These are phyloP conservation scores for Speoplatyrhinus poulsoni DNA, from an alignment of 2,113 vertebrate species.

Conservation along the genomic window DNA sequence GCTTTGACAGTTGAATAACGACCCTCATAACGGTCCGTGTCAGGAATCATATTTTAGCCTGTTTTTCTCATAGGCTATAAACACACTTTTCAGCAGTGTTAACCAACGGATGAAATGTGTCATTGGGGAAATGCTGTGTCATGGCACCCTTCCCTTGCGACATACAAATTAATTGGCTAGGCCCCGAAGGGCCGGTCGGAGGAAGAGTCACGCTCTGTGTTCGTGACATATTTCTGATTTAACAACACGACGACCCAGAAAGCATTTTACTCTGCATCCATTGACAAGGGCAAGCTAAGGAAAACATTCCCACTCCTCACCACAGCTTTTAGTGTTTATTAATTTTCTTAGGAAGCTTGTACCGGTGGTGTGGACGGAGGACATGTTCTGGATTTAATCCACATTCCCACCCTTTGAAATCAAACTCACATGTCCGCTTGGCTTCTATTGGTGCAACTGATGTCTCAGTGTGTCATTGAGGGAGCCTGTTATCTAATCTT, in stretches of 20 bases:
- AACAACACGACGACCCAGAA: conserved; percentile 6
- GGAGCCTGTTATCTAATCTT: conserved; percentile 33
- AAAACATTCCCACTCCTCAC: not conserved
- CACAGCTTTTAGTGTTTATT: not conserved
- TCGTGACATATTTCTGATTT: conserved; percentile 18
- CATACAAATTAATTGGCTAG: conserved; percentile 18
- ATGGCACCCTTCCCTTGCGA: not conserved
- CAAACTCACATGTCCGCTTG: not conserved
- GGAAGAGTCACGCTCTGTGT: not conserved
- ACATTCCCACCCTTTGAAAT: conserved; percentile 1
- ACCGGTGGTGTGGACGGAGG: conserved; percentile 15
- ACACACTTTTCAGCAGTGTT: too few species aligned
- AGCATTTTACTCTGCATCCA: conserved; percentile 7
- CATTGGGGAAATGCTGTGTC: not conserved
- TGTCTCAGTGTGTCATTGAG: conserved; percentile 26
- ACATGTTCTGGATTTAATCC: not conserved
- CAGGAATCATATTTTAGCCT: too few species aligned
- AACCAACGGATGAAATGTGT: not conserved
- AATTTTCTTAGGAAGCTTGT: not conserved
- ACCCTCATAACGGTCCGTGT: too few species aligned
- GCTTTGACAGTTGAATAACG: too few species aligned
- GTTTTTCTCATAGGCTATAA: too few species aligned
- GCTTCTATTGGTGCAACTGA: not conserved
- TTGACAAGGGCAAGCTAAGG: not conserved
- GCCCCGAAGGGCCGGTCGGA: conserved; percentile 3